These are phyloP conservation scores for Dorcus hopei DNA, from an alignment of 2,888 invertebrate species.

Conservation along the genomic window DNA sequence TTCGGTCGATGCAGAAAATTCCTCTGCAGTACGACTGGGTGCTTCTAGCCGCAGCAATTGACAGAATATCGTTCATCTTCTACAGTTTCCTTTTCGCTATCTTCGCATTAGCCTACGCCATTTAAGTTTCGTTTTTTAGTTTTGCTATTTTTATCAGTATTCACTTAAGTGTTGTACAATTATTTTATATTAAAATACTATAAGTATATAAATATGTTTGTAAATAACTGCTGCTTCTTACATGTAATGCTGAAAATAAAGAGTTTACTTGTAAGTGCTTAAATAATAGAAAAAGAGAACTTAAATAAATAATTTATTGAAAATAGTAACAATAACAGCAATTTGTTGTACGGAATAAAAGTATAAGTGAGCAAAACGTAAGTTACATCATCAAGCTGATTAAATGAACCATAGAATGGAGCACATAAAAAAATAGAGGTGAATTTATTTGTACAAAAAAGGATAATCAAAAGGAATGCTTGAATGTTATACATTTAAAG, in stretches of 20 bases:
- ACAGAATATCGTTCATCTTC: slow-evolving; percentile 58
- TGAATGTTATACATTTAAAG: too few relatives aligned
- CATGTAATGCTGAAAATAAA: too few relatives aligned
- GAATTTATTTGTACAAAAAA: too few relatives aligned
- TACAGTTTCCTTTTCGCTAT: slow-evolving; percentile 56
- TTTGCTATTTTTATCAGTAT: too few relatives aligned
- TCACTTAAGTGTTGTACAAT: too few relatives aligned
- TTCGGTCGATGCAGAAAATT: slow-evolving; percentile 25
- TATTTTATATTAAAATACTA: too few relatives aligned
- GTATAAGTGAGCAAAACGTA: slow-evolving; percentile 13
- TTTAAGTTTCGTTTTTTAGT: slow-evolving; percentile 30
- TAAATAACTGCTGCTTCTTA: slow-evolving; percentile 6
- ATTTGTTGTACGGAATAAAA: slow-evolving; percentile 7
- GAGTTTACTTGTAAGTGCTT: too few relatives aligned
- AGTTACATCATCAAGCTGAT: background rate
- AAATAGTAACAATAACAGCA: slow-evolving; percentile 20
- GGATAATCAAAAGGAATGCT: too few relatives aligned
- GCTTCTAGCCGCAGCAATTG: slow-evolving; percentile 61
- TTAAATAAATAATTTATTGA: slow-evolving; percentile 13
- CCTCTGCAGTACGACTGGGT: slow-evolving; percentile 60
- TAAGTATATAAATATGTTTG: slow-evolving; percentile 1
- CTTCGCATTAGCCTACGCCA: slow-evolving; percentile 52
- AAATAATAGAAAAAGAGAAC: background rate
- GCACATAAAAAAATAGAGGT: background rate
- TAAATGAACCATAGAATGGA: background rate